phyloP scores from a whole-genome alignment of 2,888 invertebrate genomes.

The Ashinkailepas kermadecensis region DNA sequence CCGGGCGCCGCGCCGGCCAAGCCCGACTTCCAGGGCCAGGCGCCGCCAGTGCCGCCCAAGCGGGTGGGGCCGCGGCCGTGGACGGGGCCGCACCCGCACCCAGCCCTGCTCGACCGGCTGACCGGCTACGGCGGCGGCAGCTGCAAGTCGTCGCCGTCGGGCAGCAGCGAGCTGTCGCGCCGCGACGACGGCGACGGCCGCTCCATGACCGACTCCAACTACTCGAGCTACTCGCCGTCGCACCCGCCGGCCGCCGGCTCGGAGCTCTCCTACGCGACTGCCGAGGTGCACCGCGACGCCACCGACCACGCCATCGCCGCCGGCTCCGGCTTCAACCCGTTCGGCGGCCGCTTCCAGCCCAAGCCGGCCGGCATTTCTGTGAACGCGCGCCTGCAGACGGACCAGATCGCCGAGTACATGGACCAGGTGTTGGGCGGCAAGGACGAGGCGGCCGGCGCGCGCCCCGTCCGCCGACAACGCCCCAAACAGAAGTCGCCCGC shows the following conservation, averaged over 20 bases:
- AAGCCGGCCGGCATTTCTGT: conserved; percentile 12
- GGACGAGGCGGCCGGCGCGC: neutral
- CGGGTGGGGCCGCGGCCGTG: conserved; percentile 34
- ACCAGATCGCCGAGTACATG: conserved; percentile 35
- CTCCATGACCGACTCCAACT: conserved; percentile 84
- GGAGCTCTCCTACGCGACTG: neutral
- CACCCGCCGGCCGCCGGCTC: conserved; percentile 14
- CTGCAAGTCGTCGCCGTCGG: neutral
- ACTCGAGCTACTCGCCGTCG: conserved; percentile 39
- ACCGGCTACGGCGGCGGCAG: neutral
- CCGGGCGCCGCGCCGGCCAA: conserved; percentile 31
- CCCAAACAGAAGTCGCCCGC: neutral
- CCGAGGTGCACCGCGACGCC: neutral
- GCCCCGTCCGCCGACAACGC: neutral
- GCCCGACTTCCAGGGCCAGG: conserved; percentile 33
- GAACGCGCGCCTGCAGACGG: conserved; percentile 28
- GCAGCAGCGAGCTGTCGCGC: conserved; percentile 43
- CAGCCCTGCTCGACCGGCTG: conserved; percentile 21
- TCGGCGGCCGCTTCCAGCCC: neutral
- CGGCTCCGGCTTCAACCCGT: neutral
- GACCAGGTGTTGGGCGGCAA: conserved; percentile 32
- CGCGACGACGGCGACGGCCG: conserved; percentile 86
- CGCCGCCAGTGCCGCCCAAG: conserved; percentile 37
- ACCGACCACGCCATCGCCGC: neutral
- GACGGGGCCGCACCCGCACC: conserved; percentile 35